A percentile compares a stretch with the other conserved stretches of the same genome.
Conservation (phyloP, 2,797 vertebrate genomes). For the Cyprinella venusta region DNA sequence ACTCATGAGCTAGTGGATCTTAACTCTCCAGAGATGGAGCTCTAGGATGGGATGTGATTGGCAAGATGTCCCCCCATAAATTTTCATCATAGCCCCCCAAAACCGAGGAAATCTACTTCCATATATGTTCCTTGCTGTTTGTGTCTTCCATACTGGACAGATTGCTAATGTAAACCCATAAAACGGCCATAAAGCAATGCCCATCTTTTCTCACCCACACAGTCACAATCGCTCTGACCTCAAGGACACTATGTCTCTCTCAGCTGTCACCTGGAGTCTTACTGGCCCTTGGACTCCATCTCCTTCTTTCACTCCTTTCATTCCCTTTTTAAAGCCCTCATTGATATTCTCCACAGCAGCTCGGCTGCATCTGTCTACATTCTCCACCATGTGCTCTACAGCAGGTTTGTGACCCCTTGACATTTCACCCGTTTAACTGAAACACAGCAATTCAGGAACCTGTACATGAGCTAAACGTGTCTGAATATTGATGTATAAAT, state of each 20-base stretch:
- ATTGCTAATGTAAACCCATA: neutral
- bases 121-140: neutral
- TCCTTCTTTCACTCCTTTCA: conserved; percentile 4
- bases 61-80: neutral
- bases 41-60: neutral
- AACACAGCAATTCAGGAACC: conserved; percentile 48
- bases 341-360: conserved; percentile 34
- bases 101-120: neutral
- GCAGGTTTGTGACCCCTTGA: conserved; percentile 53
- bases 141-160: conserved; percentile 9
- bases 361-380: conserved; percentile 25
- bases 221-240: neutral
- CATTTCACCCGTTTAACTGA: conserved; percentile 47
- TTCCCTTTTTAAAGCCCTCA: conserved; percentile 25
- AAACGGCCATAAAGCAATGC: neutral
- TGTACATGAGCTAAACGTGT: conserved; percentile 29
- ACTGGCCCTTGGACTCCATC: neutral
- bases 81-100: neutral
- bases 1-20: neutral
- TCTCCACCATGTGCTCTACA: conserved; percentile 39
- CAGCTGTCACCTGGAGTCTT: conserved; percentile 19
- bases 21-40: neutral
- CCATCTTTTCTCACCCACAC: conserved; percentile 3
- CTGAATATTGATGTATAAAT: neutral
- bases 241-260: conserved; percentile 31